Conservation (phyloP, 2,888 invertebrate species). For the Trachelus tabidus region DNA sequence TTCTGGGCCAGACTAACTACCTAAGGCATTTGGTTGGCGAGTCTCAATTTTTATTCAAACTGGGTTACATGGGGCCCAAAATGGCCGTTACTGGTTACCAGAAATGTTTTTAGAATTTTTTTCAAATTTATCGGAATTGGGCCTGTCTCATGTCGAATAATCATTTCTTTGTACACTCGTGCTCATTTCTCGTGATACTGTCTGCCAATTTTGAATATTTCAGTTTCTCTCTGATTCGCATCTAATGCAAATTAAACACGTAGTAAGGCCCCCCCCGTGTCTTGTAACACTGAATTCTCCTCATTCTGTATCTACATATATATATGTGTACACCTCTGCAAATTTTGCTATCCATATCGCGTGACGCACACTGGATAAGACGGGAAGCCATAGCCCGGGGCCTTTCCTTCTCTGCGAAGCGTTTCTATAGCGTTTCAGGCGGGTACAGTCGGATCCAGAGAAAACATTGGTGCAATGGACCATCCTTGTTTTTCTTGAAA, state of each 20-base stretch:
- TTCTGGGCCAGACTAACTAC: not conserved
- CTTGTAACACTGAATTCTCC: too few species aligned
- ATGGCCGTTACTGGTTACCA: not conserved
- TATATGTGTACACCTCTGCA: not conserved
- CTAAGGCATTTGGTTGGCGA: not conserved
- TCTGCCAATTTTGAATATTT: not conserved
- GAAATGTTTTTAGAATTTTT: not conserved
- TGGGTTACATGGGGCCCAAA: not conserved
- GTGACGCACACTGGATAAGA: slow-evolving; percentile 51
- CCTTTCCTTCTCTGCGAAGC: slow-evolving; percentile 49
- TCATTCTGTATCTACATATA: not conserved
- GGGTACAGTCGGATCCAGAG: slow-evolving; percentile 42
- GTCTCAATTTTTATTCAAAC: not conserved
- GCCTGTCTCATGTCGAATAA: not conserved
- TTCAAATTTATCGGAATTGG: not conserved
- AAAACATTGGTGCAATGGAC: not conserved
- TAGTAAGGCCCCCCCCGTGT: not conserved
- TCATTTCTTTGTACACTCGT: not conserved
- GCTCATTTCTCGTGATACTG: not conserved
- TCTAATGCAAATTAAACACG: not conserved
- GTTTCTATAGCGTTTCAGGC: slow-evolving; percentile 30
- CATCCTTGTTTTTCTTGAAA: not conserved
- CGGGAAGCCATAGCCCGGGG: slow-evolving; percentile 59
- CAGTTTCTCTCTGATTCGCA: not conserved
- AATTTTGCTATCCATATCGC: slow-evolving; percentile 57